Conservation (phyloP, 1,140 invertebrate genomes). For the Acromyrmex charruanus region DNA sequence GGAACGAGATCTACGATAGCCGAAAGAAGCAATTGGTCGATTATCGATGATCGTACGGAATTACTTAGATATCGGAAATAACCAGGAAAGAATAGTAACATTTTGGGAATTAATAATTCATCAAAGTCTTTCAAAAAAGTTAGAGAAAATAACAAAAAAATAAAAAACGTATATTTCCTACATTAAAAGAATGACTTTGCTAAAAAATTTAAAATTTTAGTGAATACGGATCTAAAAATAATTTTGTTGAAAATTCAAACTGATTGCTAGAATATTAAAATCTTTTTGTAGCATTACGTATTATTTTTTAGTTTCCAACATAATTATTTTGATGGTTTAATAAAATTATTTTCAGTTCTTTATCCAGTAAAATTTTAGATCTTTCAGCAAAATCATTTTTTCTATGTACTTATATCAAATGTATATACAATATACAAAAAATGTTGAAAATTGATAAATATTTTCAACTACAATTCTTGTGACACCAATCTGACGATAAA, state of each 20-base stretch:
- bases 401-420: neutral
- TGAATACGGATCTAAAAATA: too few relatives aligned
- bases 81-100: neutral
- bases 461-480: neutral
- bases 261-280: too few relatives aligned
- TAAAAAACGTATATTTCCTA: neutral
- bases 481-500: neutral
- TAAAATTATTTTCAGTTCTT: too few relatives aligned
- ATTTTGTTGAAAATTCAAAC: too few relatives aligned
- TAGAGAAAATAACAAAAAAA: neutral
- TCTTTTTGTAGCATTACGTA: too few relatives aligned
- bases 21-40: slow-evolving; percentile 8
- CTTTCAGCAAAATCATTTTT: too few relatives aligned
- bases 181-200: too few relatives aligned
- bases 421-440: neutral
- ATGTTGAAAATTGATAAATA: neutral
- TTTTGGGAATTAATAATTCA: neutral
- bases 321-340: too few relatives aligned
- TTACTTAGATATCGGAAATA: slow-evolving; percentile 11
- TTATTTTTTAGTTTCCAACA: too few relatives aligned
- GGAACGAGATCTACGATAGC: slow-evolving; percentile 17
- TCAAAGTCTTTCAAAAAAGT: neutral
- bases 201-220: too few relatives aligned
- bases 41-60: slow-evolving; percentile 7
- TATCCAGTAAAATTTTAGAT: too few relatives aligned